These are phyloP conservation scores for Entelurus aequoreus DNA, from an alignment of 2,113 vertebrate genomes.

Conservation along the genomic window DNA sequence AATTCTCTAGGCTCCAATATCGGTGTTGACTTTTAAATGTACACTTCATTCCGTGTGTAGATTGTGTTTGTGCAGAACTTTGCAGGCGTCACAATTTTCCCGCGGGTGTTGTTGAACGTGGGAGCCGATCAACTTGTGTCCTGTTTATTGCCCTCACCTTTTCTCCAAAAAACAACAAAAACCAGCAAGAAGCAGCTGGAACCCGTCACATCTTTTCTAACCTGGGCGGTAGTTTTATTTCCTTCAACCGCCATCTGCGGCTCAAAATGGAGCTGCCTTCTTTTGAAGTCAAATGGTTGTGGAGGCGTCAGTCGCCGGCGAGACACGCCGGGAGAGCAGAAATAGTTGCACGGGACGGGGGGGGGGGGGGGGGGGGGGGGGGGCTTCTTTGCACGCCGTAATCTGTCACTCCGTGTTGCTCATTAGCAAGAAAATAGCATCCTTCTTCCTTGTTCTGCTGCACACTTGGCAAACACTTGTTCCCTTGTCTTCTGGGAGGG, in stretches of 20 bases:
- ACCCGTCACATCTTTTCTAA: neutral
- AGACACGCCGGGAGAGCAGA: slow-evolving; percentile 46
- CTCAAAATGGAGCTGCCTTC: slow-evolving; percentile 1
- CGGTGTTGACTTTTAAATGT: too few relatives aligned
- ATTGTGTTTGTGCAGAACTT: too few relatives aligned
- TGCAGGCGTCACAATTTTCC: too few relatives aligned
- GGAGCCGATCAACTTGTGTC: too few relatives aligned
- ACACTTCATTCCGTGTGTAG: too few relatives aligned
- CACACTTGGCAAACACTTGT: slow-evolving; percentile 40
- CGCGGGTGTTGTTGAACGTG: too few relatives aligned
- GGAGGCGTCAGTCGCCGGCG: slow-evolving; percentile 36
- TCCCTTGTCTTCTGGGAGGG: slow-evolving; percentile 29
- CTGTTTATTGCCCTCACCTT: too few relatives aligned
- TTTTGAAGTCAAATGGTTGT: slow-evolving; percentile 42
- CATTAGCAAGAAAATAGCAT: slow-evolving; percentile 40
- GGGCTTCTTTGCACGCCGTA: slow-evolving; percentile 34
- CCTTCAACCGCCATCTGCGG: neutral
- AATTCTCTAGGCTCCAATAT: too few relatives aligned
- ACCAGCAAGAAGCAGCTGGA: neutral
- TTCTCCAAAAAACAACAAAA: too few relatives aligned
- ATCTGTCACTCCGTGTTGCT: slow-evolving; percentile 52
- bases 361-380: neutral
- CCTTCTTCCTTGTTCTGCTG: slow-evolving; percentile 26
- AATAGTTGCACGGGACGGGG: slow-evolving; percentile 34
- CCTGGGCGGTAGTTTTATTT: slow-evolving; percentile 17